Evolutionary conservation across 2,888 invertebrate genomes (phyloP).

Genomic region (Meganola albula): DNA sequence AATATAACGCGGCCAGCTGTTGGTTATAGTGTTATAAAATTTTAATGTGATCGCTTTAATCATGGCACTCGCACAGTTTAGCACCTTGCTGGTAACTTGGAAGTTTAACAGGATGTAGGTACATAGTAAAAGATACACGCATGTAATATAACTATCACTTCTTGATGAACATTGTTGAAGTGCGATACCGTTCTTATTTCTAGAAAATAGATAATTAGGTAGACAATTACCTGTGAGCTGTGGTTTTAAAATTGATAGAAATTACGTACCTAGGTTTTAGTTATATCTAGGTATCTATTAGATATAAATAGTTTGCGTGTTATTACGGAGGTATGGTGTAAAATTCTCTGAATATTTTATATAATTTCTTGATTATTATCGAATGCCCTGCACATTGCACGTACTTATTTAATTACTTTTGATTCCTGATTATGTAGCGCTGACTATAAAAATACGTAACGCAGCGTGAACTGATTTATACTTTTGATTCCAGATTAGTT

Average conservation of each 20-base stretch:
- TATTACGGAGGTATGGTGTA: too few relatives aligned
- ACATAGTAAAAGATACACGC: neutral
- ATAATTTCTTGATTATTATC: too few relatives aligned
- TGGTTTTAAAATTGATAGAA: too few relatives aligned
- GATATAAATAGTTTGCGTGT: too few relatives aligned
- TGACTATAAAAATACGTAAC: slow-evolving; percentile 24
- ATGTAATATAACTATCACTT: too few relatives aligned
- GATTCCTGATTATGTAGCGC: slow-evolving; percentile 19
- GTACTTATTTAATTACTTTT: slow-evolving; percentile 8
- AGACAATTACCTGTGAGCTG: too few relatives aligned
- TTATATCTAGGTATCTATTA: too few relatives aligned
- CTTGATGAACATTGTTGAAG: too few relatives aligned
- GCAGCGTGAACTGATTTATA: slow-evolving; percentile 41
- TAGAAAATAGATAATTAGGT: too few relatives aligned
- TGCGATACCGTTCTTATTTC: too few relatives aligned
- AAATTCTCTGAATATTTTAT: too few relatives aligned
- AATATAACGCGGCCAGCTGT: slow-evolving; percentile 20
- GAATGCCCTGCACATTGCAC: neutral
- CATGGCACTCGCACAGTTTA: slow-evolving; percentile 29
- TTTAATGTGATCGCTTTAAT: slow-evolving; percentile 41
- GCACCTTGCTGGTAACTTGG: slow-evolving; percentile 14
- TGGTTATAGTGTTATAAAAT: slow-evolving; percentile 29
- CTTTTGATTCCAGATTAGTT: slow-evolving; percentile 34
- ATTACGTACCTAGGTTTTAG: too few relatives aligned
- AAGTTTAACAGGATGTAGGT: slow-evolving; percentile 6